Evolutionary conservation across 2,797 vertebrate genomes (phyloP).

Genomic region (Loriculus beryllinus): DNA sequence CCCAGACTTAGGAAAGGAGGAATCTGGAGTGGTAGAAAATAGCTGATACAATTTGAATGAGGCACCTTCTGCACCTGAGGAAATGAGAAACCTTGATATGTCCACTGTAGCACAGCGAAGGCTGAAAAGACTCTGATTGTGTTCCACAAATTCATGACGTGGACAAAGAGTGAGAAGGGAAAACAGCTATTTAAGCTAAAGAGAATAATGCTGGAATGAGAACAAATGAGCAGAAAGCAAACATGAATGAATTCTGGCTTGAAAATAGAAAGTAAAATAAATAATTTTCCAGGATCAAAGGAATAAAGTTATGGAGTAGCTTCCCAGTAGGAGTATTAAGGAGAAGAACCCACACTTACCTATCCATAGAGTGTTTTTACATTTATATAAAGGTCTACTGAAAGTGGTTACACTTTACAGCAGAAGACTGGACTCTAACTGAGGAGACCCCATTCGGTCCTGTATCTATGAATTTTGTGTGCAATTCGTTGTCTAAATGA

Average conservation of each 20-base stretch:
- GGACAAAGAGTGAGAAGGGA: neutral
- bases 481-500: neutral
- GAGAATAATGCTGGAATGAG: neutral
- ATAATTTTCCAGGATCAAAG: neutral
- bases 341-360: neutral
- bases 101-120: neutral
- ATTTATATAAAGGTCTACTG: neutral
- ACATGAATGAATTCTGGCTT: neutral
- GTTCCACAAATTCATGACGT: neutral
- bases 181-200: neutral
- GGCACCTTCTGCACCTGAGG: neutral
- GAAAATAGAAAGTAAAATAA: neutral
- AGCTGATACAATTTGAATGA: neutral
- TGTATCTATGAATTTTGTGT: neutral
- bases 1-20: neutral
- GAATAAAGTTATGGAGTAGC: neutral
- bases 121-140: neutral
- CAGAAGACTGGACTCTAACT: neutral
- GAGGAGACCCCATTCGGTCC: neutral
- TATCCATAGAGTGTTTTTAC: neutral
- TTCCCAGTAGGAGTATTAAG: neutral
- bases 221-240: neutral
- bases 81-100: neutral
- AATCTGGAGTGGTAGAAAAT: neutral
- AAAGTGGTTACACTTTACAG: neutral